Evolutionary conservation across 2,888 invertebrate species (phyloP).

Genomic region (Parthenolecanium corni): DNA sequence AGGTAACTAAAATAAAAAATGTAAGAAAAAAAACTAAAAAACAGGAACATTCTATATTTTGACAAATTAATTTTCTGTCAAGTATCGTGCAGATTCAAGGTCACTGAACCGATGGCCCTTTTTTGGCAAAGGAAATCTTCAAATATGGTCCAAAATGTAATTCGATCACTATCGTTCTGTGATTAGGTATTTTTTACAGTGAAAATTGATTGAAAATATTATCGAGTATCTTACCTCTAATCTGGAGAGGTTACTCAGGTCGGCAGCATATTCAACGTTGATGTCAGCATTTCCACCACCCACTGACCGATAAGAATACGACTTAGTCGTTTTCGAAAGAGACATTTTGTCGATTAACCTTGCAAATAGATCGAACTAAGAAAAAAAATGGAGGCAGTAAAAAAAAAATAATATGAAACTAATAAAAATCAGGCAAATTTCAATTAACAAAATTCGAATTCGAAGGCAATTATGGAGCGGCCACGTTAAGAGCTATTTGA

Average conservation of each 20-base stretch:
- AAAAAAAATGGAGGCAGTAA: background rate
- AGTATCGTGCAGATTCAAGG: background rate
- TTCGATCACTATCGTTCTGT: background rate
- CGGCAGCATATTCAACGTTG: conserved; percentile 89
- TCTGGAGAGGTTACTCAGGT: conserved; percentile 85
- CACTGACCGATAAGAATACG: conserved; percentile 78
- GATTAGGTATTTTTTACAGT: background rate
- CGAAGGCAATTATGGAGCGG: background rate
- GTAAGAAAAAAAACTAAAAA: no score
- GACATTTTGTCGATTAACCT: conserved; percentile 34
- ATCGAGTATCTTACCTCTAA: conserved; percentile 63
- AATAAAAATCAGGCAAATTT: background rate
- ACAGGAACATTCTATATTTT: no score
- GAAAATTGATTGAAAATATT: background rate
- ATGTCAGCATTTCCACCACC: conserved; percentile 71
- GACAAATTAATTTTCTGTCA: no score
- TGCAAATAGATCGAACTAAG: background rate
- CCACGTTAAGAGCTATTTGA: conserved; percentile 8
- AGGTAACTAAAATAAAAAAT: no score
- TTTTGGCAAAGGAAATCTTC: background rate
- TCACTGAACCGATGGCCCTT: background rate
- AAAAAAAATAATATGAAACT: background rate
- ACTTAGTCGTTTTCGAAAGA: conserved; percentile 67
- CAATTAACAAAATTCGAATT: background rate
- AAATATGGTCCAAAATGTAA: background rate